A percentile compares a stretch with the other conserved stretches of the same genome.
These are phyloP conservation scores for Plebejus melissa DNA, from an alignment of 2,888 invertebrate genomes.

Conservation along the genomic window DNA sequence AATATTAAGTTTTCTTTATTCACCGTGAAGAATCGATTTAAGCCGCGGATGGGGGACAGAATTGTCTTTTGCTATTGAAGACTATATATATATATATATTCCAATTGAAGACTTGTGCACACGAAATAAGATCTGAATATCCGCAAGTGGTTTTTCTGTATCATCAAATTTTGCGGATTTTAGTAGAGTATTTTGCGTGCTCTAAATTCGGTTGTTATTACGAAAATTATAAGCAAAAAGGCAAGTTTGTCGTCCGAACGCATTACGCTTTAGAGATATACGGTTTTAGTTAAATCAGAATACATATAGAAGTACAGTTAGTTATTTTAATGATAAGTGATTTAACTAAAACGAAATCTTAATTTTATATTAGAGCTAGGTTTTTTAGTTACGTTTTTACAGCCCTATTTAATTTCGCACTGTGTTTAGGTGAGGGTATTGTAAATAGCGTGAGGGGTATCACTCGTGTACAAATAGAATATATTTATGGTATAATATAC, in stretches of 20 bases:
- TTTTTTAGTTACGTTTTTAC: conserved; percentile 58
- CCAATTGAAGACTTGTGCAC: too few species aligned
- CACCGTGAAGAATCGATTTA: conserved; percentile 20
- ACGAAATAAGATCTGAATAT: too few species aligned
- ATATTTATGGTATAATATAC: conserved; percentile 68
- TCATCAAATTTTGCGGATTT: not conserved
- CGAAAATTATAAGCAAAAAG: not conserved
- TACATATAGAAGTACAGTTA: conserved; percentile 25
- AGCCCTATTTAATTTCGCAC: conserved; percentile 60
- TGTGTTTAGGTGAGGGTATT: conserved; percentile 62
- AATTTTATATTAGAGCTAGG: conserved; percentile 31
- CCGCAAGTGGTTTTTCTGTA: too few species aligned
- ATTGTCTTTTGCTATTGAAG: too few species aligned
- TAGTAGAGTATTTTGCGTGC: not conserved
- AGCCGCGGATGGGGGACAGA: not conserved
- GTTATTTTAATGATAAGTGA: conserved; percentile 16
- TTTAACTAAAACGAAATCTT: conserved; percentile 29
- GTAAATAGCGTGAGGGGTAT: conserved; percentile 66
- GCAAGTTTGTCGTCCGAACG: not conserved
- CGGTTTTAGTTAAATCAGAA: conserved; percentile 30
- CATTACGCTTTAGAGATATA: conserved; percentile 2
- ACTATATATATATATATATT: too few species aligned
- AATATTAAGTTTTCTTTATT: conserved; percentile 23
- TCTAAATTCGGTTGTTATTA: not conserved
- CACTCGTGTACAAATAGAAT: conserved; percentile 71